Evolutionary conservation across 2,113 vertebrate genomes (phyloP), one percentile per base, ranked within the genome.

Genomic region (Dinomys branickii): DNA sequence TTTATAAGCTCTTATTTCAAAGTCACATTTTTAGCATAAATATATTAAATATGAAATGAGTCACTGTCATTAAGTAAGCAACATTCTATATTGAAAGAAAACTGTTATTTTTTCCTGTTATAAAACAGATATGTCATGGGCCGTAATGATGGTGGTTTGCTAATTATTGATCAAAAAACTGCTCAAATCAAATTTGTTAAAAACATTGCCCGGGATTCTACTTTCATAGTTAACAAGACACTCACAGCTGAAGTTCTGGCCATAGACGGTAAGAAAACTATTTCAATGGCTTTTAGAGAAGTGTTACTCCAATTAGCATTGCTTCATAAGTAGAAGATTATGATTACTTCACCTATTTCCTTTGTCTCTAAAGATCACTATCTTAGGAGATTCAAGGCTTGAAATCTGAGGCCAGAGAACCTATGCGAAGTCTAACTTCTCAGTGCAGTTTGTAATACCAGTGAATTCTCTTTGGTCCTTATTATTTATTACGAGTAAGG

Each of bases 131-230:
- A 99, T 96, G 90, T 94, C n/a, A 98, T 99, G 98, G 98, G 98
- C 94, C 97, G 94, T 85, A 99, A 99, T 92, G 98, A 99, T 90
- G 99, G 98, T 69, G 99, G 99, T 96, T 99, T 99, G 97, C 95
- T 99, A 63, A 96, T 77, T 35, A 97, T 99, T 85, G 98, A 99
- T 97, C 96, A 98, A 88, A 98, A 98, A 87, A 99, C 99, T 85
- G 99, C 99, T 91, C 97, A 99, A 94, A 99, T 99, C 56, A 99
- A 97, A 98, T 98, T 99, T 92, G 98, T 92, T 95, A 99, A 98
- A 97, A 95, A 95, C 67, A 98, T 99, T 16, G 96, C 98, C 93
- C 96, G 98, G 97, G 99, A 99, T 90, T 98, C 98, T 20, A 90
- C 97, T 11, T 98, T 98, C 89, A 96, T 99, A 94, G 94, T 96